Evolutionary conservation across 2,113 vertebrate genomes (phyloP).

Genomic region (Dascyllus trimaculatus): DNA sequence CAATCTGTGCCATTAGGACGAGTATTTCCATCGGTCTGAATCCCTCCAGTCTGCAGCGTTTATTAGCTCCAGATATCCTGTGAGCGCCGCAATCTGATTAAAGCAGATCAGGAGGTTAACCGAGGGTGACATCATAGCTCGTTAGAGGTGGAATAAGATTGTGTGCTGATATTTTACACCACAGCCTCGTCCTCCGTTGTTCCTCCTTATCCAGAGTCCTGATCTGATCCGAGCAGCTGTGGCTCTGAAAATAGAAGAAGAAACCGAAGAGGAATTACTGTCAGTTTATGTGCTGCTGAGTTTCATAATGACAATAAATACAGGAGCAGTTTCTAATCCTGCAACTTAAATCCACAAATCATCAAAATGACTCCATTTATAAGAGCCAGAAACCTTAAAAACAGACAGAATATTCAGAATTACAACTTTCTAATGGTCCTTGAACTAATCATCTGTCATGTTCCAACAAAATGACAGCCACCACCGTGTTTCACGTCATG

Average conservation of each 20-base stretch:
- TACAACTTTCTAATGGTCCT: too few species aligned
- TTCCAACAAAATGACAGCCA: too few species aligned
- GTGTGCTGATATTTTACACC: slow-evolving; percentile 53
- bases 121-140: slow-evolving; percentile 40
- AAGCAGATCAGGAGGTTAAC: slow-evolving; percentile 38
- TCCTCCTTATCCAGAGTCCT: not conserved
- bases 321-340: too few species aligned
- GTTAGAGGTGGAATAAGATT: slow-evolving; percentile 19
- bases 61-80: slow-evolving; percentile 42
- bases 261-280: too few species aligned
- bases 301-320: too few species aligned
- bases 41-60: slow-evolving; percentile 10
- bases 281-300: not conserved
- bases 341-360: too few species aligned
- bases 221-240: slow-evolving; percentile 34
- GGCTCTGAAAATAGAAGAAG: slow-evolving; percentile 24
- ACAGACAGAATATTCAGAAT: too few species aligned
- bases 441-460: too few species aligned
- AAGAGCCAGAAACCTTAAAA: too few species aligned
- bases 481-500: too few species aligned
- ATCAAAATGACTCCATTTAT: too few species aligned
- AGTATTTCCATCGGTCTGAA: slow-evolving; percentile 19
- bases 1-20: slow-evolving; percentile 16
- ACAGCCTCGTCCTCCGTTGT: slow-evolving; percentile 21
- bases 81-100: slow-evolving; percentile 48